phyloP scores from a whole-genome alignment of 2,888 invertebrate species.

The Drosophila ezoana region DNA sequence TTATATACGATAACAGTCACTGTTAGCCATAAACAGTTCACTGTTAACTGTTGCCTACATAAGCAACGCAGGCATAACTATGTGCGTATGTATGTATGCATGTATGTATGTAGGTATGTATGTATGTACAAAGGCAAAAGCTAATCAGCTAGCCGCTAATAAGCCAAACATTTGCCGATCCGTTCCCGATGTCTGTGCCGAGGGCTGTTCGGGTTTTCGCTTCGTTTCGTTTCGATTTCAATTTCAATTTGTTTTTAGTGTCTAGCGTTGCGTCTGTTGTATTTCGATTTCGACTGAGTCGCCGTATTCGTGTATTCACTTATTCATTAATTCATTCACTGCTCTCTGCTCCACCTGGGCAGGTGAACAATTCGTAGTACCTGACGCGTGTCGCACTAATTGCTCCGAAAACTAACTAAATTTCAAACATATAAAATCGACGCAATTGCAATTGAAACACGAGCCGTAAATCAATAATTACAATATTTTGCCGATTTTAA shows the following conservation, averaged over 20 bases:
- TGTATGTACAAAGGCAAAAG: conserved; percentile 17
- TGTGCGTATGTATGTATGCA: not conserved
- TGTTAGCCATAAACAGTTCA: conserved; percentile 22
- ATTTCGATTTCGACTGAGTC: conserved; percentile 47
- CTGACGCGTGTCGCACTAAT: conserved; percentile 63
- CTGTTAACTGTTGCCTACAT: conserved; percentile 19
- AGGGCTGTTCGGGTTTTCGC: conserved; percentile 42
- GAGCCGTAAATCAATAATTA: conserved; percentile 29
- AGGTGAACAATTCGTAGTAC: conserved; percentile 73
- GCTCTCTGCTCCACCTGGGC: conserved; percentile 84
- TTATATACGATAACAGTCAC: conserved; percentile 1
- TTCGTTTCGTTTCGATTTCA: conserved; percentile 61
- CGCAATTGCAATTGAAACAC: conserved; percentile 14
- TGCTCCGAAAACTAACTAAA: conserved; percentile 30
- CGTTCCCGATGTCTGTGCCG: conserved; percentile 23
- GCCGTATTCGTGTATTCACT: conserved; percentile 53
- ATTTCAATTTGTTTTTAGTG: conserved; percentile 39
- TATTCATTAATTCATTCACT: conserved; percentile 82
- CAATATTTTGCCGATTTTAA: not conserved
- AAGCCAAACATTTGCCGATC: conserved; percentile 50
- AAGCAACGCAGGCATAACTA: not conserved
- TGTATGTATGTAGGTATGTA: not conserved
- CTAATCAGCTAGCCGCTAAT: conserved; percentile 54
- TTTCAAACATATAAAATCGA: conserved; percentile 4
- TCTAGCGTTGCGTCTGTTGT: conserved; percentile 28